A percentile compares a stretch with the other conserved stretches of the same genome.
Conservation (phyloP, 2,888 invertebrate genomes). For the Sipha maydis region DNA sequence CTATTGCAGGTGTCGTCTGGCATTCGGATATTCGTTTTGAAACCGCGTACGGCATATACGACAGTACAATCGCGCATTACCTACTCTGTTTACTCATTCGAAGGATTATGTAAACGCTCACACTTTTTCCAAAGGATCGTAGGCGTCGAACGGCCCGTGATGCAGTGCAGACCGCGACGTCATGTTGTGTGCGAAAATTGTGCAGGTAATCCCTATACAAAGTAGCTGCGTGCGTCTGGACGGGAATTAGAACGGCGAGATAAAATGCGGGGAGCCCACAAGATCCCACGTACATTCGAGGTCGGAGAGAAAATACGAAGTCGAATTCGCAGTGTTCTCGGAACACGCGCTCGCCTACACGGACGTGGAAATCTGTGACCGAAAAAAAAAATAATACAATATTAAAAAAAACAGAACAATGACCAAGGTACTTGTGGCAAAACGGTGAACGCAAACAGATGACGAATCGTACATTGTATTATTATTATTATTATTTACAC, state of each 20-base stretch:
- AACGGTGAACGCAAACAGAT: neutral
- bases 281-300: neutral
- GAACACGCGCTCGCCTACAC: neutral
- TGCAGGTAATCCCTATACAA: neutral
- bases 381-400: slow-evolving; percentile 11
- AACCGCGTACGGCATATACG: too few species aligned
- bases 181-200: neutral
- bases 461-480: neutral
- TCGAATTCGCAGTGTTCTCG: neutral
- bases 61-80: too few species aligned
- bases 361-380: neutral
- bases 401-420: neutral
- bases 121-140: neutral
- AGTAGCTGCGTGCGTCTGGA: neutral
- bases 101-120: neutral
- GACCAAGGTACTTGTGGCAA: slow-evolving; percentile 12
- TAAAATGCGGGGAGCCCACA: neutral
- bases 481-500: neutral
- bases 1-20: too few species aligned
- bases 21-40: too few species aligned
- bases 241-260: neutral
- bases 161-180: too few species aligned
- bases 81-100: too few species aligned
- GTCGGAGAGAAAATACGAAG: neutral
- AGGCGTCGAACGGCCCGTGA: neutral